Percentiles rank a stretch among this genome's conserved stretches.
phyloP scores from a whole-genome alignment of 2,797 vertebrate species.

The Mus minutoides region DNA sequence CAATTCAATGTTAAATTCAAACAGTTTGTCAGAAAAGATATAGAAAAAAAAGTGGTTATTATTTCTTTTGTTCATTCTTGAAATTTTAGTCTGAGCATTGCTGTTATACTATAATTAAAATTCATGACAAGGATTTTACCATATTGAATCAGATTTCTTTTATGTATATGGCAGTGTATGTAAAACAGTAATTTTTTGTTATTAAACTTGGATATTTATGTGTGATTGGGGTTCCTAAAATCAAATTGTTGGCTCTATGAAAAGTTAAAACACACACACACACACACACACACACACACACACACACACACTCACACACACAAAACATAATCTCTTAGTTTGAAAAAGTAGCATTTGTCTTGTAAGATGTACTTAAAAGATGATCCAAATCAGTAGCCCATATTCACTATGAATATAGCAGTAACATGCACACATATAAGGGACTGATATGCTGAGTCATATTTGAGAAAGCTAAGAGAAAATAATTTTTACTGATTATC shows the following conservation, averaged over 20 bases:
- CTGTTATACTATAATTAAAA: background rate
- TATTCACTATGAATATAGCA: background rate
- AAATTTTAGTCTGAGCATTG: background rate
- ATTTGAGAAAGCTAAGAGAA: background rate
- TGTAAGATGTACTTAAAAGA: background rate
- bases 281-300: no score
- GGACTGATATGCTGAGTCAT: background rate
- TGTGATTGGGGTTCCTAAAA: slow-evolving; percentile 19
- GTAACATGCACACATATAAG: background rate
- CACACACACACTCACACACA: no score
- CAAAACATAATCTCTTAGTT: background rate
- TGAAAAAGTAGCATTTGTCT: background rate
- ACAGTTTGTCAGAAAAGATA: slow-evolving; percentile 31
- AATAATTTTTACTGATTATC: slow-evolving; percentile 20
- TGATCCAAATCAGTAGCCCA: background rate
- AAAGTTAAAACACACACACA: background rate
- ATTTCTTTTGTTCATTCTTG: background rate
- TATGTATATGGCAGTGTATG: background rate
- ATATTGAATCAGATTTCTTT: background rate
- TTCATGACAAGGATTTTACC: background rate
- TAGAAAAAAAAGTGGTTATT: background rate
- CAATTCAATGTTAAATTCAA: slow-evolving; percentile 31
- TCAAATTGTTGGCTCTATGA: slow-evolving; percentile 26
- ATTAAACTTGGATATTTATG: background rate
- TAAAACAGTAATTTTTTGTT: background rate